Conservation (phyloP, 2,888 invertebrate species). For the Cylloceria caligata region DNA sequence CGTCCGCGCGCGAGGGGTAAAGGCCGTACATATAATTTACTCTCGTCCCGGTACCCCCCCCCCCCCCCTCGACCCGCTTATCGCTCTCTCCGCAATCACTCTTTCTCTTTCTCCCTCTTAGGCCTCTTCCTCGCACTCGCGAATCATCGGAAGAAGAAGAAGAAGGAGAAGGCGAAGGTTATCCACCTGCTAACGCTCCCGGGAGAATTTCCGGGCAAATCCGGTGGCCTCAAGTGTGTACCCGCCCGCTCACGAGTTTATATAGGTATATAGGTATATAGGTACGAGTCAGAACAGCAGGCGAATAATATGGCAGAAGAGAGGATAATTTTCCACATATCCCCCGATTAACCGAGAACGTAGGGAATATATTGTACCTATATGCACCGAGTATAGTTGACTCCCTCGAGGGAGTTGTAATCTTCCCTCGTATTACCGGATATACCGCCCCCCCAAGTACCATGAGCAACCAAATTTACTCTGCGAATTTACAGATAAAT, state of each 20-base stretch:
- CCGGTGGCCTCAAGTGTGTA: constrained; percentile 41
- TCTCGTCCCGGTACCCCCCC: constrained; percentile 32
- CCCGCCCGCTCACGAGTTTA: constrained; percentile 26
- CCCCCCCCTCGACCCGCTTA: constrained; percentile 20
- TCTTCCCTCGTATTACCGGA: constrained; percentile 46
- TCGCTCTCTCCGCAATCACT: constrained; percentile 25
- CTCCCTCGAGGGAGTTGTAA: constrained; percentile 46
- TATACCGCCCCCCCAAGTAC: constrained; percentile 34
- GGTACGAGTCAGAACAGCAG: neutral
- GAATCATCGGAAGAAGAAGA: constrained; percentile 13
- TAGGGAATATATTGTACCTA: constrained; percentile 7
- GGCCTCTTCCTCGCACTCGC: constrained; percentile 4
- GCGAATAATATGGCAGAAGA: constrained; percentile 29
- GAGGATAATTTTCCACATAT: constrained; percentile 55
- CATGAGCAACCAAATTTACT: constrained; percentile 22
- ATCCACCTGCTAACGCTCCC: constrained; percentile 59
- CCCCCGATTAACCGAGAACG: constrained; percentile 51
- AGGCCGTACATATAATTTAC: constrained; percentile 61
- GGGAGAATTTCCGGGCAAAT: constrained; percentile 56
- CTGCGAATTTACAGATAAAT: constrained; percentile 6
- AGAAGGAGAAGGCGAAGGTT: constrained; percentile 34
- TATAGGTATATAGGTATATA: too few relatives aligned
- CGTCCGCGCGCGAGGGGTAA: constrained; percentile 44
- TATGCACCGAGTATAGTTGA: neutral
- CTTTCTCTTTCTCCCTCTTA: too few relatives aligned